These are phyloP conservation scores for Adelges cooleyi DNA, from an alignment of 1,140 invertebrate species.

Conservation along the genomic window DNA sequence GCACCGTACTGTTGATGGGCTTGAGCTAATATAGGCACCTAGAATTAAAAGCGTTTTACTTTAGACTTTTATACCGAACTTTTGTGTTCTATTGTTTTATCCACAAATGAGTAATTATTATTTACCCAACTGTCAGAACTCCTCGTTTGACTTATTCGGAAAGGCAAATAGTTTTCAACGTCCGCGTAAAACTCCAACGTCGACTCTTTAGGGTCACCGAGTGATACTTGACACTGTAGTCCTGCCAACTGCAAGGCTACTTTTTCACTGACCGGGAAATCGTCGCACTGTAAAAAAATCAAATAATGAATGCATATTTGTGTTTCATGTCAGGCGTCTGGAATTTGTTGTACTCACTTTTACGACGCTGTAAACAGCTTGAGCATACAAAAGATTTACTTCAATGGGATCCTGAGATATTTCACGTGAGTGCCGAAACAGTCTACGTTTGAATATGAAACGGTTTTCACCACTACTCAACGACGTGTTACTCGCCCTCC, in stretches of 20 bases:
- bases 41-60: not conserved
- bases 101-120: slow-evolving; percentile 28
- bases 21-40: slow-evolving; percentile 72
- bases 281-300: slow-evolving; percentile 59
- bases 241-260: slow-evolving; percentile 87
- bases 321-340: not conserved
- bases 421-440: slow-evolving; percentile 78
- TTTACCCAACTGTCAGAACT: slow-evolving; percentile 64
- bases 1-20: slow-evolving; percentile 81
- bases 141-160: slow-evolving; percentile 57
- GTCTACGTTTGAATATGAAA: slow-evolving; percentile 81
- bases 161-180: slow-evolving; percentile 66
- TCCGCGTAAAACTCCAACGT: slow-evolving; percentile 65
- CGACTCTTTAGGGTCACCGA: slow-evolving; percentile 70
- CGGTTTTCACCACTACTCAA: slow-evolving; percentile 76
- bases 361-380: slow-evolving; percentile 87
- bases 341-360: slow-evolving; percentile 50
- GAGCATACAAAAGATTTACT: slow-evolving; percentile 86
- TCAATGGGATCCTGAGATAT: slow-evolving; percentile 93
- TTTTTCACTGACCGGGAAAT: slow-evolving; percentile 88
- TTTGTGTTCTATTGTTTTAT: too few species aligned
- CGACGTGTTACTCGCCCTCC: slow-evolving; percentile 44
- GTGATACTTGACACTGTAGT: slow-evolving; percentile 81
- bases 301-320: slow-evolving; percentile 3
- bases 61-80: too few species aligned